Percentiles rank a stretch among this genome's conserved stretches.
These are phyloP conservation scores for Leptarthrus brevirostris DNA, from an alignment of 2,888 invertebrate species.

Conservation along the genomic window DNA sequence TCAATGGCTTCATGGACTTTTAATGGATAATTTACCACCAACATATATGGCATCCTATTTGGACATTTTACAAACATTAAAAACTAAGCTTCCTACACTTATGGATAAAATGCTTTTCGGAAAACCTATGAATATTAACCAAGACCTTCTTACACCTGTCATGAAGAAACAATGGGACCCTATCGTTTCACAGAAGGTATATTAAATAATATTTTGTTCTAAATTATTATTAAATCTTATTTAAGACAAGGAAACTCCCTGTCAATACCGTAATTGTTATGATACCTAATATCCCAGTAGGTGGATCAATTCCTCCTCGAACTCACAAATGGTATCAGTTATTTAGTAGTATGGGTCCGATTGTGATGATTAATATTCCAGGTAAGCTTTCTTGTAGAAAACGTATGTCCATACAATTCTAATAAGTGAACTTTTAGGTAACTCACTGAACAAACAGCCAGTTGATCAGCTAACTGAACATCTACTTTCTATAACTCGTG, in stretches of 20 bases:
- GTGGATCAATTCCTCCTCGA: constrained; percentile 68
- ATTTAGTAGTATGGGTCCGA: constrained; percentile 75
- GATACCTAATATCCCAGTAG: constrained; percentile 71
- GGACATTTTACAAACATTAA: constrained; percentile 80
- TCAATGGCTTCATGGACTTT: constrained; percentile 81
- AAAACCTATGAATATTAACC: constrained; percentile 69
- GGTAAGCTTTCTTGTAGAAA: no score
- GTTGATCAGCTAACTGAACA: constrained; percentile 71
- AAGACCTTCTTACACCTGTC: constrained; percentile 75
- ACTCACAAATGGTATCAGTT: constrained; percentile 78
- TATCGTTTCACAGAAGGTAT: constrained; percentile 73
- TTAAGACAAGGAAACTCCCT: constrained; percentile 72
- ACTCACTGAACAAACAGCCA: constrained; percentile 61
- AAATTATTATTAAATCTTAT: neutral
- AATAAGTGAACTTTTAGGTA: constrained; percentile 56
- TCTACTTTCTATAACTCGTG: constrained; percentile 74
- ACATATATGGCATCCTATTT: constrained; percentile 79
- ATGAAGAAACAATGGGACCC: constrained; percentile 78
- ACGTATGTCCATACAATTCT: no score
- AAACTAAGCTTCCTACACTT: constrained; percentile 76
- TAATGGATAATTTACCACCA: constrained; percentile 76
- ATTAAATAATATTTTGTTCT: neutral
- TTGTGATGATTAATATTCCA: constrained; percentile 69
- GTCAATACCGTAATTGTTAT: constrained; percentile 76
- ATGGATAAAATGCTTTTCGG: constrained; percentile 79